A percentile compares a stretch with the other conserved stretches of the same genome.
Conservation (phyloP, 2,113 vertebrate species). For the Myiozetetes cayanensis region DNA sequence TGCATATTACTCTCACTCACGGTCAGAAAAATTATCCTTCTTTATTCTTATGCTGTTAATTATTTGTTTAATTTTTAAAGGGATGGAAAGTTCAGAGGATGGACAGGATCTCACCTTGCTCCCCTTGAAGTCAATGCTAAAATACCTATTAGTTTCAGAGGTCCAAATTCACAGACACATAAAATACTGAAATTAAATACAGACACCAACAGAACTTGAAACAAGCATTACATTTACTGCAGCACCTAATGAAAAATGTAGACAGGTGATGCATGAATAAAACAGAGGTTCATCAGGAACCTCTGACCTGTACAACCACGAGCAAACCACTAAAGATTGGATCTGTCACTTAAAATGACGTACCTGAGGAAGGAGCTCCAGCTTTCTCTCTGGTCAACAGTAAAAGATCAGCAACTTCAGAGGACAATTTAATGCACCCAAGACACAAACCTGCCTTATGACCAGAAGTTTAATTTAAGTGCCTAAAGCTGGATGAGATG, state of each 20-base stretch:
- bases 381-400: neutral
- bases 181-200: neutral
- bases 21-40: neutral
- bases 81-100: neutral
- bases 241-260: neutral
- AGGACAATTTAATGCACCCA: neutral
- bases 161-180: neutral
- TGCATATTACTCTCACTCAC: neutral
- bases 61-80: neutral
- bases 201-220: neutral
- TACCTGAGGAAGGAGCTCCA: neutral
- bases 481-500: neutral
- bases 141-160: neutral
- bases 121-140: neutral
- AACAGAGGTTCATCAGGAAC: neutral
- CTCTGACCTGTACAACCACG: neutral
- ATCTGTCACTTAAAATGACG: neutral
- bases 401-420: neutral
- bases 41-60: neutral
- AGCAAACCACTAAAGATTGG: neutral
- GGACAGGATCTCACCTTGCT: neutral
- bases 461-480: neutral
- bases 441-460: neutral
- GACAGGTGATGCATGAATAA: neutral
- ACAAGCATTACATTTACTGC: neutral